Conservation (phyloP, 2,888 invertebrate genomes). For the Drosophila nigricruria region DNA sequence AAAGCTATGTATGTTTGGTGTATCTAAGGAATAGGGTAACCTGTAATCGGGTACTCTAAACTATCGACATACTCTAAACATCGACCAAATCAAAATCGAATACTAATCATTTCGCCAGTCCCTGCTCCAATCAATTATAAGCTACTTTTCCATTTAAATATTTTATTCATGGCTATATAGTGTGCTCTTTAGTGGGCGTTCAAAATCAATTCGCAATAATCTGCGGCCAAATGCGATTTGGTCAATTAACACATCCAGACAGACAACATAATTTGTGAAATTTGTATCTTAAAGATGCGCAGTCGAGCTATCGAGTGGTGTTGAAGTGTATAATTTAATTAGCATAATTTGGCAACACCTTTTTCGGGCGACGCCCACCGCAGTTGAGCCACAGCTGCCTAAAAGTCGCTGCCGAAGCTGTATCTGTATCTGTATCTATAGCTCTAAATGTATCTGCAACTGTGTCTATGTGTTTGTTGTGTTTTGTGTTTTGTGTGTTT, state of each 20-base stretch:
- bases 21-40: background rate
- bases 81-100: background rate
- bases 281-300: slow-evolving; percentile 29
- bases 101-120: background rate
- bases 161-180: slow-evolving; percentile 32
- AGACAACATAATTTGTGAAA: slow-evolving; percentile 40
- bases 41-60: too few relatives aligned
- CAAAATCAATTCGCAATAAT: slow-evolving; percentile 65
- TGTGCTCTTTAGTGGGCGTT: slow-evolving; percentile 59
- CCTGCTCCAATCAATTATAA: slow-evolving; percentile 11
- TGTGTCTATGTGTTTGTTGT: background rate
- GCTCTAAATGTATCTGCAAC: slow-evolving; percentile 1
- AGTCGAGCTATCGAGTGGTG: slow-evolving; percentile 1
- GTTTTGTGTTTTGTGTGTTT: slow-evolving; percentile 48
- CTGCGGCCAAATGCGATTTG: slow-evolving; percentile 36
- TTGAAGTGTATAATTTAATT: slow-evolving; percentile 64
- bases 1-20: background rate
- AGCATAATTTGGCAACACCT: slow-evolving; percentile 81
- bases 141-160: slow-evolving; percentile 13
- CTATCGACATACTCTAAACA: too few relatives aligned
- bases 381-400: slow-evolving; percentile 33
- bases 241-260: slow-evolving; percentile 60
- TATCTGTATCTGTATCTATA: slow-evolving; percentile 2
- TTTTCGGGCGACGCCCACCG: slow-evolving; percentile 54
- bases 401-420: slow-evolving; percentile 10